These are phyloP conservation scores for Acanthosepion pharaonis DNA, from an alignment of 2,888 invertebrate genomes.

Conservation along the genomic window DNA sequence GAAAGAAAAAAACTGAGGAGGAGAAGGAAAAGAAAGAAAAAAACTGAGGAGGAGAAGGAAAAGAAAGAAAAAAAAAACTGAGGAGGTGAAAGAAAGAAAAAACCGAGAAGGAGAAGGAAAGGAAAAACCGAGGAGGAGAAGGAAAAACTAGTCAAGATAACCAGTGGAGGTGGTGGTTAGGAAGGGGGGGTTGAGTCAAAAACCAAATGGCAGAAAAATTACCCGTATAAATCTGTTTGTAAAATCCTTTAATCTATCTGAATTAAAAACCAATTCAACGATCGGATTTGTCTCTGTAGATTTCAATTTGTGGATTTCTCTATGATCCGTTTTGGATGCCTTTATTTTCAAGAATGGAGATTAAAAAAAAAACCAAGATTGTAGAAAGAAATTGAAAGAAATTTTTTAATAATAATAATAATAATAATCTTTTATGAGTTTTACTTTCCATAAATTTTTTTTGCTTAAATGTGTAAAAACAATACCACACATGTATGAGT, in stretches of 20 bases:
- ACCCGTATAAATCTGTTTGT: background rate
- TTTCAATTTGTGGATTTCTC: background rate
- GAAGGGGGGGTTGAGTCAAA: background rate
- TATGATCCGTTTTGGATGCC: background rate
- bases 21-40: no score
- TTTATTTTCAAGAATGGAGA: background rate
- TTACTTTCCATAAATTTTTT: no score
- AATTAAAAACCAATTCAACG: conserved; percentile 6
- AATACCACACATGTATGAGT: no score
- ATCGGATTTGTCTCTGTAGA: background rate
- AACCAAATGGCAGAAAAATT: background rate
- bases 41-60: background rate
- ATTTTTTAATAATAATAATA: background rate
- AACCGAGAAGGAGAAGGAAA: background rate
- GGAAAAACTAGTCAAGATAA: background rate
- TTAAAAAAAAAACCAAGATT: background rate
- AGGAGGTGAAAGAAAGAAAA: background rate
- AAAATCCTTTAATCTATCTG: background rate
- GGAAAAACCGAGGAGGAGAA: background rate
- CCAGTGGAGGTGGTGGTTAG: background rate
- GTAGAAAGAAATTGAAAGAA: no score
- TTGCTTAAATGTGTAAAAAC: no score
- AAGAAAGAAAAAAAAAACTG: no score
- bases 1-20: no score
- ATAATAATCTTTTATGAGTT: no score